phyloP scores from a whole-genome alignment of 2,113 vertebrate species.

The Rallus limicola region DNA sequence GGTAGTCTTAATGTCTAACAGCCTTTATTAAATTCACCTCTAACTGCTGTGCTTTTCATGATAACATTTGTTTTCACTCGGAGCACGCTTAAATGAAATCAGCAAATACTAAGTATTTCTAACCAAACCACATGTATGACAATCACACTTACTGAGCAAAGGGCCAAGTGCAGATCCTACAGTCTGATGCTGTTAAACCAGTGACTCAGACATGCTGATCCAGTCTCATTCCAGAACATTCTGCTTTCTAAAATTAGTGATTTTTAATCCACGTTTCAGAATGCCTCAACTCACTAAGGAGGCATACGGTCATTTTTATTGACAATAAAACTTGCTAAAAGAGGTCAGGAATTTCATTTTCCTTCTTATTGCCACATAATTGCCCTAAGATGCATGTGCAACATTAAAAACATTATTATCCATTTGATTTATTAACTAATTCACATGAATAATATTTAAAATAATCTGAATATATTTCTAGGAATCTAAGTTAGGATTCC shows the following conservation, averaged over 20 bases:
- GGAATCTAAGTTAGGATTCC: background rate
- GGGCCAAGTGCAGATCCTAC: background rate
- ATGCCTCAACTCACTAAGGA: background rate
- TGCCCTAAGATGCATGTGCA: background rate
- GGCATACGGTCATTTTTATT: background rate
- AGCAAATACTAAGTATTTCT: background rate
- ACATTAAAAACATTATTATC: background rate
- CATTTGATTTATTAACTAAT: background rate
- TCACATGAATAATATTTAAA: background rate
- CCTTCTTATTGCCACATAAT: background rate
- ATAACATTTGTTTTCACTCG: background rate
- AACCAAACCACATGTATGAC: background rate
- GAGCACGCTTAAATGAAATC: background rate
- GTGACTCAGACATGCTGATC: background rate
- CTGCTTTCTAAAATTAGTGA: background rate
- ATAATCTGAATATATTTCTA: background rate
- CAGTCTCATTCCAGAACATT: background rate
- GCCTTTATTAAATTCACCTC: background rate
- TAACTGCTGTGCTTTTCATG: background rate
- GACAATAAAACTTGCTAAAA: background rate
- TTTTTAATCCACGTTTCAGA: background rate
- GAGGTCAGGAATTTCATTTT: background rate
- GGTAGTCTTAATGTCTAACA: background rate
- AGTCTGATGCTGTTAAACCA: background rate
- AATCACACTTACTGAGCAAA: background rate